phyloP scores from a whole-genome alignment of 2,888 invertebrate species.

The Stenichneumon culpator region DNA sequence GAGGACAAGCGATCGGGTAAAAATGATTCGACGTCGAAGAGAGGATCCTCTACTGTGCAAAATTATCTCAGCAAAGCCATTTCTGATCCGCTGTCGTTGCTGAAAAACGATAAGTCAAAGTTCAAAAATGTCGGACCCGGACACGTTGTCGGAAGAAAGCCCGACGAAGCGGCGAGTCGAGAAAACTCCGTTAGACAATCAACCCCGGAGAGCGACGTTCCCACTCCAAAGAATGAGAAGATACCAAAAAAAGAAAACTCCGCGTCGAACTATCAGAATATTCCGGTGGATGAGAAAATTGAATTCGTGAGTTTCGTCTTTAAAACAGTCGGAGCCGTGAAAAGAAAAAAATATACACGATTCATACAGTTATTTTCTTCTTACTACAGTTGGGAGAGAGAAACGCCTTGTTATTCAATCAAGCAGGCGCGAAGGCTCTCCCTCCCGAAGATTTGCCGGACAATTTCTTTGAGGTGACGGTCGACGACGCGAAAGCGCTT shows the following conservation, averaged over 20 bases:
- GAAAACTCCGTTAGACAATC: slow-evolving; percentile 28
- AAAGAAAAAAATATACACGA: neutral
- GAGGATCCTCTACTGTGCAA: slow-evolving; percentile 57
- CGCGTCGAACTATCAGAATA: slow-evolving; percentile 26
- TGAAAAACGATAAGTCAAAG: slow-evolving; percentile 68
- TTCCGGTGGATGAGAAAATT: slow-evolving; percentile 79
- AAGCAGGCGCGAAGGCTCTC: slow-evolving; percentile 86
- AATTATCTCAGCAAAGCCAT: slow-evolving; percentile 64
- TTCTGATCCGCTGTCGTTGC: slow-evolving; percentile 64
- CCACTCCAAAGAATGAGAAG: slow-evolving; percentile 60
- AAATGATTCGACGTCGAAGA: slow-evolving; percentile 50
- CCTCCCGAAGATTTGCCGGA: slow-evolving; percentile 92
- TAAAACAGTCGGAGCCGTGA: neutral
- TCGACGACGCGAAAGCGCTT: slow-evolving; percentile 92
- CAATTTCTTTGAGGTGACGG: slow-evolving; percentile 95
- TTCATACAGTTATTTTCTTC: neutral
- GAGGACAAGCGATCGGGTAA: slow-evolving; percentile 55
- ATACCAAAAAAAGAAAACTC: slow-evolving; percentile 57
- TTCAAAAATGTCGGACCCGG: slow-evolving; percentile 74
- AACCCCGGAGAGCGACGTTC: slow-evolving; percentile 41
- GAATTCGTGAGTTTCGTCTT: slow-evolving; percentile 82
- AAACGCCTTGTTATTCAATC: slow-evolving; percentile 91
- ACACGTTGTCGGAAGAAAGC: slow-evolving; percentile 62
- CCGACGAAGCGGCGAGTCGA: slow-evolving; percentile 34
- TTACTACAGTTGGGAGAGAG: slow-evolving; percentile 89